A percentile compares a stretch with the other conserved stretches of the same genome.
Evolutionary conservation across 1,140 invertebrate species (phyloP).

Genomic region (Ostrea denselamellosa): DNA sequence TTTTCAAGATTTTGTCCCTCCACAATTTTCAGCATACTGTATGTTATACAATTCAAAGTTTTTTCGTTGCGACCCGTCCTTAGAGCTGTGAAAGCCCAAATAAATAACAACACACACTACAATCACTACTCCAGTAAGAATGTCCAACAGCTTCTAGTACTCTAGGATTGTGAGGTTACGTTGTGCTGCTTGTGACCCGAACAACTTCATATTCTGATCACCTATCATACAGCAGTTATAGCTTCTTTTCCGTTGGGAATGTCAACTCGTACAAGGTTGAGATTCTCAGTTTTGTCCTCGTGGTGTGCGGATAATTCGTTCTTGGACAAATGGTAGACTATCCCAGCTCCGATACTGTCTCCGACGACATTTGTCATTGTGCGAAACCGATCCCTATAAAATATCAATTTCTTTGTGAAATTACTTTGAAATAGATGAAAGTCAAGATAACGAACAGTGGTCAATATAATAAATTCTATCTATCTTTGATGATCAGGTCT

Average conservation of each 20-base stretch:
- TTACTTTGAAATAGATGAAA: neutral
- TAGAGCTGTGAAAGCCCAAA: too few relatives aligned
- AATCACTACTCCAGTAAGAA: too few relatives aligned
- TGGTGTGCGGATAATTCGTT: slow-evolving; percentile 81
- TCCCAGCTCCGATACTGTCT: slow-evolving; percentile 94
- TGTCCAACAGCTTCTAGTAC: too few relatives aligned
- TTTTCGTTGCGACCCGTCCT: too few relatives aligned
- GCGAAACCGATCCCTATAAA: slow-evolving; percentile 83
- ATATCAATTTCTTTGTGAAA: neutral
- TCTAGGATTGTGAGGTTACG: too few relatives aligned
- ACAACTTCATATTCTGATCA: neutral
- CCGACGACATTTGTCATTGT: slow-evolving; percentile 98
- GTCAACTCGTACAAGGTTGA: slow-evolving; percentile 38
- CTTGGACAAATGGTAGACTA: slow-evolving; percentile 93
- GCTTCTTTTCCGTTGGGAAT: slow-evolving; percentile 55
- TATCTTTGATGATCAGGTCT: too few relatives aligned
- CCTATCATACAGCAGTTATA: slow-evolving; percentile 53
- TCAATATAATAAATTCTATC: too few relatives aligned
- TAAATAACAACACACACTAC: too few relatives aligned
- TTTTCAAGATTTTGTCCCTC: too few relatives aligned
- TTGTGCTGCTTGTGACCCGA: neutral
- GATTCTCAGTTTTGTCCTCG: slow-evolving; percentile 20
- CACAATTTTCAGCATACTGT: too few relatives aligned
- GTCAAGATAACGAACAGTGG: too few relatives aligned
- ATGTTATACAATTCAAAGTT: too few relatives aligned